Conservation (phyloP, 53 echinoderm and acorn worm species). For the Actinopyga echinites region DNA sequence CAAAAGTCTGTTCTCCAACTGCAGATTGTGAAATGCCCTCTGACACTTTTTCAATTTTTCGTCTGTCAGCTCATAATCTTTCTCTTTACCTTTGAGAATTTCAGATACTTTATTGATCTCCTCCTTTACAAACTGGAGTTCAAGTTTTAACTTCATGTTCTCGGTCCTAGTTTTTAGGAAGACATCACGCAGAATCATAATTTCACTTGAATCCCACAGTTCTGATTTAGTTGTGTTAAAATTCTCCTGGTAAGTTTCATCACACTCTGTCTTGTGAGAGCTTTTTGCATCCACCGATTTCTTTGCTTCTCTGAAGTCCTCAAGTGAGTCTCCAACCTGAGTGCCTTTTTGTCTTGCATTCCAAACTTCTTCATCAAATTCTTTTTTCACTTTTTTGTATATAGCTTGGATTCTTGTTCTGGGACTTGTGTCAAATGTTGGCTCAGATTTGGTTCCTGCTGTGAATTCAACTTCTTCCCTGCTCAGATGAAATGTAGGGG, state of each 20-base stretch:
- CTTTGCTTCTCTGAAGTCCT: neutral
- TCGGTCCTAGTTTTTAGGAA: slow-evolving; percentile 11
- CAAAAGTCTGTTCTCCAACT: slow-evolving; percentile 14
- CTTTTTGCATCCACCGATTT: neutral
- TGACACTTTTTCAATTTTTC: neutral
- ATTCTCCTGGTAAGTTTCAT: neutral
- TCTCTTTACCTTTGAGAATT: neutral
- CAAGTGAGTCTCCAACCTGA: slow-evolving; percentile 19
- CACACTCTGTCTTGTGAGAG: neutral
- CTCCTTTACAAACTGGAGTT: neutral
- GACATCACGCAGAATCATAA: neutral
- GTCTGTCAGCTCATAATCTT: neutral
- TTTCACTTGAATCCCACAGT: slow-evolving; percentile 19
- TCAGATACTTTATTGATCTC: neutral
- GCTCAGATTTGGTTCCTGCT: no score
- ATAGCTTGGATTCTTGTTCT: slow-evolving; percentile 26
- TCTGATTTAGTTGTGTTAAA: neutral
- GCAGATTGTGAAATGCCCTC: slow-evolving; percentile 10
- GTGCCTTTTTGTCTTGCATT: slow-evolving; percentile 34
- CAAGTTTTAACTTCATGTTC: slow-evolving; percentile 14
- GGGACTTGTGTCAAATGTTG: neutral
- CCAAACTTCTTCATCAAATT: slow-evolving; percentile 29
- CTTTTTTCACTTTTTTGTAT: slow-evolving; percentile 3
- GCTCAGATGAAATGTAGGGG: slow-evolving; percentile 8
- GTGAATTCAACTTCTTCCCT: neutral